Evolutionary conservation across 2,797 vertebrate genomes (phyloP).

Genomic region (Paratrypauchen microcephalus): DNA sequence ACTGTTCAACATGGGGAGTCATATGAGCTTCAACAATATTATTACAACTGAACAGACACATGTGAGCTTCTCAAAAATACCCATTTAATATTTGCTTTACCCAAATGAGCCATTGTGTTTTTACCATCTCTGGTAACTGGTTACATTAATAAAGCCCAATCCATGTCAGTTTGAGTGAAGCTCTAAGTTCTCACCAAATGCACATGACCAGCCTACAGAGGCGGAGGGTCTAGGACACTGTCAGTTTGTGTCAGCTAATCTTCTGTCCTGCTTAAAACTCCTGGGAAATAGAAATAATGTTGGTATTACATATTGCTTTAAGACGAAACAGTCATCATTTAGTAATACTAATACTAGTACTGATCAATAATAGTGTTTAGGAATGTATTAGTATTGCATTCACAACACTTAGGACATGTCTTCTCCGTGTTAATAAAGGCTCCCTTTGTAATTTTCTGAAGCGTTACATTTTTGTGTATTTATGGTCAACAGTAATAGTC

Average conservation of each 20-base stretch:
- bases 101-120: conserved; percentile 2
- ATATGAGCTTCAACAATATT: conserved; percentile 29
- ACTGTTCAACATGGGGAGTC: not conserved
- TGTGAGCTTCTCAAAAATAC: conserved; percentile 1
- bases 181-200: not conserved
- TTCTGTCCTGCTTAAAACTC: not conserved
- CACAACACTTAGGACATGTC: no score
- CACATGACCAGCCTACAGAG: not conserved
- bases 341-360: no score
- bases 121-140: not conserved
- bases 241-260: not conserved
- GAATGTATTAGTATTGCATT: no score
- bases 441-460: no score
- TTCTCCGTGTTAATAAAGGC: no score
- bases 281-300: not conserved
- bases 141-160: not conserved
- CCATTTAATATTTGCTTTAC: conserved; percentile 9
- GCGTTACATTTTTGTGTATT: no score
- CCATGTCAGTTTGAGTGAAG: not conserved
- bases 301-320: not conserved
- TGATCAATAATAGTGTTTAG: not conserved
- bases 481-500: no score
- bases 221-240: not conserved
- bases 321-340: not conserved
- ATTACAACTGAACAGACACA: conserved; percentile 14